A percentile compares a stretch with the other conserved stretches of the same genome.
phyloP scores from a whole-genome alignment of 1,140 invertebrate genomes.

The Camponotus pennsylvanicus region DNA sequence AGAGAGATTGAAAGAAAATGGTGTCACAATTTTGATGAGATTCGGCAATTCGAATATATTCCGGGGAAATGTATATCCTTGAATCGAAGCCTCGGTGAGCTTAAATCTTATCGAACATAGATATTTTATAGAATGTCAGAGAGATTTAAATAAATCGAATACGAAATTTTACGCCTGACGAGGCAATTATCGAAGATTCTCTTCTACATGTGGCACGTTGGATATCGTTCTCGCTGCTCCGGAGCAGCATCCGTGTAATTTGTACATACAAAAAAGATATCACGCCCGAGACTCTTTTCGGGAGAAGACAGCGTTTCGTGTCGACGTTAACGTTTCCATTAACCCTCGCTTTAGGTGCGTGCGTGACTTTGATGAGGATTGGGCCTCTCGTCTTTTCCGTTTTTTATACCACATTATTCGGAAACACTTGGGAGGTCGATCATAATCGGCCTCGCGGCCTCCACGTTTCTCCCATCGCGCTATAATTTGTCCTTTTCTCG shows the following conservation, averaged over 20 bases:
- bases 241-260: constrained; percentile 43
- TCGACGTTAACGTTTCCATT: constrained; percentile 79
- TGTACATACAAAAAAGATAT: constrained; percentile 42
- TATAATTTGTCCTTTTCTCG: neutral
- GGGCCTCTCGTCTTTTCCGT: constrained; percentile 54
- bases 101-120: neutral
- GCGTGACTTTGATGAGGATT: constrained; percentile 81
- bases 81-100: neutral
- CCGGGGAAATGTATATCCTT: neutral
- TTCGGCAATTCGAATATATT: constrained; percentile 11
- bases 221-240: neutral
- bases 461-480: neutral
- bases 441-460: constrained; percentile 44
- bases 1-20: constrained; percentile 3
- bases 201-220: neutral
- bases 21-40: constrained; percentile 32
- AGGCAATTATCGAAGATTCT: constrained; percentile 4
- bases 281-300: constrained; percentile 25
- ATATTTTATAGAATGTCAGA: neutral
- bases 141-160: constrained; percentile 4
- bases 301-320: constrained; percentile 50
- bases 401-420: constrained; percentile 67
- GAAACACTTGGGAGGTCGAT: constrained; percentile 76
- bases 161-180: neutral
- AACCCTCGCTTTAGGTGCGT: constrained; percentile 71